These are phyloP conservation scores for Hoplodrina blanda DNA, from an alignment of 2,888 invertebrate species.

Conservation along the genomic window DNA sequence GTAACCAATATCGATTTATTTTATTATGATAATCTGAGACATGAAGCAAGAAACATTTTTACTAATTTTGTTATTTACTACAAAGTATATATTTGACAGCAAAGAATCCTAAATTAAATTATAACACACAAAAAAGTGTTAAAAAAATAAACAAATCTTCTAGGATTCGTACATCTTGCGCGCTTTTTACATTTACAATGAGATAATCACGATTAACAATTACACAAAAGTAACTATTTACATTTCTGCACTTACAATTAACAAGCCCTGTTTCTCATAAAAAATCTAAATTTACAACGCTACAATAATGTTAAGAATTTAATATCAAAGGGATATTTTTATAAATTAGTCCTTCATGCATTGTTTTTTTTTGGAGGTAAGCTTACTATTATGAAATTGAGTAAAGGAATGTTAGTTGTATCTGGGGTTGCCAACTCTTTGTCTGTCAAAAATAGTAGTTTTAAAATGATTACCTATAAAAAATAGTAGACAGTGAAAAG, in stretches of 20 bases:
- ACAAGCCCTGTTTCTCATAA: slow-evolving; percentile 75
- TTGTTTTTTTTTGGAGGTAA: neutral
- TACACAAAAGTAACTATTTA: slow-evolving; percentile 72
- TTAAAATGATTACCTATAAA: too few species aligned
- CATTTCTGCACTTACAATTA: slow-evolving; percentile 67
- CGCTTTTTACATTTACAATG: slow-evolving; percentile 59
- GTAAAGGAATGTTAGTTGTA: slow-evolving; percentile 22
- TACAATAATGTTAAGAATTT: slow-evolving; percentile 27
- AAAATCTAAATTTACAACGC: slow-evolving; percentile 47
- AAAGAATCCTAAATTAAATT: neutral
- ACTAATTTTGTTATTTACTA: slow-evolving; percentile 11
- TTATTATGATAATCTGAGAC: slow-evolving; percentile 7
- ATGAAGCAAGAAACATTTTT: neutral
- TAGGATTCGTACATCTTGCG: slow-evolving; percentile 33
- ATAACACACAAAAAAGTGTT: neutral
- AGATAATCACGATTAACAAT: slow-evolving; percentile 67
- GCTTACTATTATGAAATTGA: slow-evolving; percentile 10
- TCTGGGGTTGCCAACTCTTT: too few species aligned
- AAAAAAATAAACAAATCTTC: slow-evolving; percentile 12
- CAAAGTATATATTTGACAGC: slow-evolving; percentile 1
- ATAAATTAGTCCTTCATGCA: slow-evolving; percentile 1
- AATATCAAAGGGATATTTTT: slow-evolving; percentile 24
- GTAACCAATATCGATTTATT: slow-evolving; percentile 19
- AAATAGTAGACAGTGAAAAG: too few species aligned
- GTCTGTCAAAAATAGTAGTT: too few species aligned